phyloP scores from a whole-genome alignment of 2,888 invertebrate species.

The Neoitamus cyanurus region DNA sequence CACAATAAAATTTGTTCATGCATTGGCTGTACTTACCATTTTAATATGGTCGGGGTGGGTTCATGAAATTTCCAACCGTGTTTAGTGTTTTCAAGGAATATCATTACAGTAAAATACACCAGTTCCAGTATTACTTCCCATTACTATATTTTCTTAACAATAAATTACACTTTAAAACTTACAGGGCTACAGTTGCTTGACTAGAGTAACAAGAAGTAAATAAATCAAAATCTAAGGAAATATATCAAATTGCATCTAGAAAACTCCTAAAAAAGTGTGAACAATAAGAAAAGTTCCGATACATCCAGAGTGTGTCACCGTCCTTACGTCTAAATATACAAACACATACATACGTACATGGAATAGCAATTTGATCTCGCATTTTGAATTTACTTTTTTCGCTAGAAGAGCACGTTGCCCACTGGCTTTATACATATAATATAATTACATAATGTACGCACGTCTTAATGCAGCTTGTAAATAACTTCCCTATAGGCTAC shows the following conservation, averaged over 20 bases:
- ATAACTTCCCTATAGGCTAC: background rate
- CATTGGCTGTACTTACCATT: too few species aligned
- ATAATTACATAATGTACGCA: conserved; percentile 9
- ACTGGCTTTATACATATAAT: conserved; percentile 19
- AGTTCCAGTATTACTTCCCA: background rate
- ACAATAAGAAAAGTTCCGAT: conserved; percentile 4
- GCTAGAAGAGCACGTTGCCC: background rate
- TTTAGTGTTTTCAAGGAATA: too few species aligned
- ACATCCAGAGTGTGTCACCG: conserved; percentile 30
- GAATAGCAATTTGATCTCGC: conserved; percentile 7
- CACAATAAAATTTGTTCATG: too few species aligned
- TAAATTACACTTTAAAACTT: conserved; percentile 41
- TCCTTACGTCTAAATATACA: conserved; percentile 20
- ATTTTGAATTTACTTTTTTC: background rate
- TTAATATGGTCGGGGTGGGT: too few species aligned
- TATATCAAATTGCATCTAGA: conserved; percentile 38
- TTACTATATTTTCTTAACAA: conserved; percentile 37
- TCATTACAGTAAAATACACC: background rate
- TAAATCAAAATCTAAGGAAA: conserved; percentile 6
- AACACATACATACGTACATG: conserved; percentile 9
- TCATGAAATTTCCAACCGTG: too few species aligned
- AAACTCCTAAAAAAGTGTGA: conserved; percentile 37
- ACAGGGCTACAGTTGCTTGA: conserved; percentile 30
- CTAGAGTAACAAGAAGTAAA: conserved; percentile 43
- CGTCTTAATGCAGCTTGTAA: background rate